Evolutionary conservation across 2,888 invertebrate genomes (phyloP), one percentile per base, ranked within the genome.

Genomic region (Drosophila vallismaia): DNA sequence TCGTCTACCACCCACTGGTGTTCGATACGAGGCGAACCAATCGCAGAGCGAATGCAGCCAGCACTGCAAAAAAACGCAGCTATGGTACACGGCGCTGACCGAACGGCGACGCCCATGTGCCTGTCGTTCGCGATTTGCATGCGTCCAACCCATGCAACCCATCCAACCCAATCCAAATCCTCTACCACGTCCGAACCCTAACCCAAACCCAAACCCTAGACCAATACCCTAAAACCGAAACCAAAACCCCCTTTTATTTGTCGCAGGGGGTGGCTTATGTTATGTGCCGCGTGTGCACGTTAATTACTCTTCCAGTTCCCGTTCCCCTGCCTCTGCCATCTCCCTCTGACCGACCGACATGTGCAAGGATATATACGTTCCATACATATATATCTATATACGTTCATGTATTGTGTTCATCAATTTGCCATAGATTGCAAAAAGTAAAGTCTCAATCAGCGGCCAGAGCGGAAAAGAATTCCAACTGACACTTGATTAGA

Each of bases 401-500:
- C 4, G 28, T 4, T 28, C 63, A 62, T 68, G 63, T 67, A 70
- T 69, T 72, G 70, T 83, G 84, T 85, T 84, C 87, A 84, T 84
- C 84, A 84, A 84, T 86, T 82, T 84, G 78, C 86, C 71, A 86
- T 82, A 75, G 82, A 82, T 85, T 82, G 85, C 79, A 77, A 76
- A 82, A 64, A 62, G 70, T 85, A 68, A 85, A 82, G 87, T 85
- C 85, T 79, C 85, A 86, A 83, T 83, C 81, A 86, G 79, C 69
- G 66, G 51, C 44, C 55, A 58, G 36, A 40, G 52, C 36, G 19
- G 38, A 44, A 53, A 54, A 45, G 19, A 67, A 49, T 12, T 4
- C 14, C 31, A 9, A 2, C 8, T 26, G 33, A 42, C 29, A 49
- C 14, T 7, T 33, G 6, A 10, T 49, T 10, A 14, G 36, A n/a